phyloP scores from a whole-genome alignment of 2,113 vertebrate genomes.

The Thymallus thymallus region DNA sequence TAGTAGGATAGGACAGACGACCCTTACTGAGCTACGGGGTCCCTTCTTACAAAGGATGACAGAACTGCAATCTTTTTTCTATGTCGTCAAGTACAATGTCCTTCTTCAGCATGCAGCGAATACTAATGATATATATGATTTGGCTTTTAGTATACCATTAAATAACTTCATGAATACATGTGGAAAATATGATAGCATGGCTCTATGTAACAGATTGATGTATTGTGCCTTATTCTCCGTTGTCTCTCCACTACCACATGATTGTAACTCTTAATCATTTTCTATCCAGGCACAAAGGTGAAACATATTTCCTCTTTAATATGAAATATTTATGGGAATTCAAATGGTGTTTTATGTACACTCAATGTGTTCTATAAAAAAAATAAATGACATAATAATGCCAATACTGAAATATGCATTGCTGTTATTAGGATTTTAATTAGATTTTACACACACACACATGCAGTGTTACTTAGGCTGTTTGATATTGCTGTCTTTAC shows the following conservation, averaged over 20 bases:
- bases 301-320: constrained; percentile 74
- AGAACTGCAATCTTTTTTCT: constrained; percentile 27
- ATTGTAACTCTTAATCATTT: constrained; percentile 63
- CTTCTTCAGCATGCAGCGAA: constrained; percentile 69
- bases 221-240: constrained; percentile 85
- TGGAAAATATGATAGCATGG: constrained; percentile 80
- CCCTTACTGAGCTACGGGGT: not conserved
- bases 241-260: constrained; percentile 75
- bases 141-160: constrained; percentile 74
- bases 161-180: constrained; percentile 71
- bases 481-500: no score
- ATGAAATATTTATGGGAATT: constrained; percentile 80
- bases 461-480: no score
- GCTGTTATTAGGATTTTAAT: constrained; percentile 14
- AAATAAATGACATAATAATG: constrained; percentile 80
- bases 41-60: constrained; percentile 13
- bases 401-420: constrained; percentile 68
- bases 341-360: constrained; percentile 76
- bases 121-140: constrained; percentile 66
- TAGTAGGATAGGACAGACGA: constrained; percentile 4
- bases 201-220: constrained; percentile 67
- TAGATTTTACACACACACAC: no score
- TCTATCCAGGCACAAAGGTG: constrained; percentile 70
- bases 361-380: constrained; percentile 72
- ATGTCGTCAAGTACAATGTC: constrained; percentile 43